Conservation (phyloP, 2,888 invertebrate species). For the Gonocerus acuteangulatus region DNA sequence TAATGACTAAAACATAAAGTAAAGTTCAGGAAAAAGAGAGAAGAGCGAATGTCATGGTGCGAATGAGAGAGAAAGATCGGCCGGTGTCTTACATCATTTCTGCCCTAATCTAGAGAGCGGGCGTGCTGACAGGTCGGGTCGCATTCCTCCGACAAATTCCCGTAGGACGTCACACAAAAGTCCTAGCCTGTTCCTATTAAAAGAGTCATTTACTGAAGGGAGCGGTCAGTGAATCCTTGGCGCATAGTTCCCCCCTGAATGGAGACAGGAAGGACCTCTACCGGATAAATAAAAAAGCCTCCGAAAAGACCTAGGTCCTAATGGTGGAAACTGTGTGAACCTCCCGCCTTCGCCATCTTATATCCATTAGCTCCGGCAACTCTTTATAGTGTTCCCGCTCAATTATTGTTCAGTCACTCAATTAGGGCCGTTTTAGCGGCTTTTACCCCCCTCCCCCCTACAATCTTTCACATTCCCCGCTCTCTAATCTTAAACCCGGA, state of each 20-base stretch:
- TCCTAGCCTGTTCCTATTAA: background rate
- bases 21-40: no score
- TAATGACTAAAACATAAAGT: no score
- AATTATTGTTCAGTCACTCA: slow-evolving; percentile 23
- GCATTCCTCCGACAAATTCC: background rate
- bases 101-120: background rate
- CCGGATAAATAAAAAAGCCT: slow-evolving; percentile 5
- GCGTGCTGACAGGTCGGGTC: slow-evolving; percentile 13
- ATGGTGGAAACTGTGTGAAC: slow-evolving; percentile 22
- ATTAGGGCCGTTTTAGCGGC: slow-evolving; percentile 18
- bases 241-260: slow-evolving; percentile 5
- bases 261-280: background rate
- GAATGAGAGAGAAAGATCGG: no score
- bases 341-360: slow-evolving; percentile 5
- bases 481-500: no score
- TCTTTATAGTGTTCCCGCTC: slow-evolving; percentile 14
- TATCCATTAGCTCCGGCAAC: slow-evolving; percentile 15
- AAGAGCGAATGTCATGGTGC: no score
- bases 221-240: slow-evolving; percentile 5
- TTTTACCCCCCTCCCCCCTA: slow-evolving; percentile 8
- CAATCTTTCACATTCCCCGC: background rate
- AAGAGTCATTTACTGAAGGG: background rate
- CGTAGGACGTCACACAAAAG: background rate
- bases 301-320: background rate
- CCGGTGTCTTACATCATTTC: slow-evolving; percentile 5